phyloP scores from a whole-genome alignment of 2,888 invertebrate genomes.

The Schrankia costaestrigalis region DNA sequence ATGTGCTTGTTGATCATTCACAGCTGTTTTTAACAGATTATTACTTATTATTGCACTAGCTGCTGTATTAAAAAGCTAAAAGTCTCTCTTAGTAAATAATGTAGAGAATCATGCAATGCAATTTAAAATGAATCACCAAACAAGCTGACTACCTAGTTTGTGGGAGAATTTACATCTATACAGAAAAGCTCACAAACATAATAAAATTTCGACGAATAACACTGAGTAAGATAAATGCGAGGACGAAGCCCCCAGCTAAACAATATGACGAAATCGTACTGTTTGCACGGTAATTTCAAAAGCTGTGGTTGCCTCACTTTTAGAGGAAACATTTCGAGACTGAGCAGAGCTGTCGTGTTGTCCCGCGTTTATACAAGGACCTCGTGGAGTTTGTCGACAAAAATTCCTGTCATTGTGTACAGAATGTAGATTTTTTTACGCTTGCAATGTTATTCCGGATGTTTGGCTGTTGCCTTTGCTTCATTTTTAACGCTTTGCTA shows the following conservation, averaged over 20 bases:
- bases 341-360: slow-evolving; percentile 10
- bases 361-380: slow-evolving; percentile 14
- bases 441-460: slow-evolving; percentile 10
- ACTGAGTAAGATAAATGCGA: slow-evolving; percentile 43
- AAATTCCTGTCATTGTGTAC: slow-evolving; percentile 16
- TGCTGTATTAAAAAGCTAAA: no score
- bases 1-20: neutral
- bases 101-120: slow-evolving; percentile 35
- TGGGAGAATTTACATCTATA: slow-evolving; percentile 6
- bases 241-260: slow-evolving; percentile 28
- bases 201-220: slow-evolving; percentile 55
- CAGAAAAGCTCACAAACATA: slow-evolving; percentile 51
- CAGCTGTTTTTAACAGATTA: neutral
- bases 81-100: no score
- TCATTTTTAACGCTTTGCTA: slow-evolving; percentile 3
- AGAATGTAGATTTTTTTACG: slow-evolving; percentile 13
- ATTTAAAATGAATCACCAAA: slow-evolving; percentile 41
- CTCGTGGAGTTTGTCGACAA: slow-evolving; percentile 18
- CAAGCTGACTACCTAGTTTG: slow-evolving; percentile 17
- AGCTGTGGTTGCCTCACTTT: slow-evolving; percentile 21
- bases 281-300: slow-evolving; percentile 51
- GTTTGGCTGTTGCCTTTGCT: slow-evolving; percentile 5
- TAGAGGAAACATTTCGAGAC: slow-evolving; percentile 14
- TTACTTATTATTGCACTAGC: no score
- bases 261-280: slow-evolving; percentile 42